Percentiles rank a stretch among this genome's conserved stretches.
These are phyloP conservation scores for Beris morrisii DNA, from an alignment of 2,888 invertebrate species.

Conservation along the genomic window DNA sequence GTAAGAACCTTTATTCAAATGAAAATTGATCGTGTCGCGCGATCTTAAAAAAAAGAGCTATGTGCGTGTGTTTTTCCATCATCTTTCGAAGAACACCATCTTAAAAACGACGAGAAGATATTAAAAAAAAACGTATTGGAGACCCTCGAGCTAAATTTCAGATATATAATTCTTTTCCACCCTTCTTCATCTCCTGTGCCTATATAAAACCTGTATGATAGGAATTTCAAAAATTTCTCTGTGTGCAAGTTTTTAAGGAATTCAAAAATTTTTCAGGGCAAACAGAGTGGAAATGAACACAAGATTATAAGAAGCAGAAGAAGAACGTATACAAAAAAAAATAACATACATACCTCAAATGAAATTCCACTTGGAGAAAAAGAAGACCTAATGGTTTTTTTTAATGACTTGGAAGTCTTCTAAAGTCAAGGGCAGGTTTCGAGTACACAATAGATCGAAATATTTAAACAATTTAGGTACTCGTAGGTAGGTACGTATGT, in stretches of 20 bases:
- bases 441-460: too few species aligned
- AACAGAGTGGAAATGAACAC: slow-evolving; percentile 29
- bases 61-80: slow-evolving; percentile 13
- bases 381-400: too few species aligned
- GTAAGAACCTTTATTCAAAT: slow-evolving; percentile 17
- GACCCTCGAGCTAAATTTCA: slow-evolving; percentile 20
- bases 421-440: too few species aligned
- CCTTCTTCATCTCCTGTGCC: slow-evolving; percentile 6
- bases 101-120: slow-evolving; percentile 6
- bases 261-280: slow-evolving; percentile 21
- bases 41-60: slow-evolving; percentile 14
- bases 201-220: slow-evolving; percentile 28
- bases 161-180: slow-evolving; percentile 23
- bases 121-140: slow-evolving; percentile 12
- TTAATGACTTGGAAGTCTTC: too few species aligned
- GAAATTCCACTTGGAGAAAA: too few species aligned
- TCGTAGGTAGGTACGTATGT: too few species aligned
- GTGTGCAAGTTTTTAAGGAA: slow-evolving; percentile 30
- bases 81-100: slow-evolving; percentile 18
- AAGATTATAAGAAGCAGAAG: slow-evolving; percentile 9
- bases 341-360: too few species aligned
- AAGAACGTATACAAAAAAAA: too few species aligned
- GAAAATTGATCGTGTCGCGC: slow-evolving; percentile 25
- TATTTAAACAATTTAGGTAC: too few species aligned
- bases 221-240: slow-evolving; percentile 26